phyloP scores from a whole-genome alignment of 2,888 invertebrate species.

The Patella caerulea region DNA sequence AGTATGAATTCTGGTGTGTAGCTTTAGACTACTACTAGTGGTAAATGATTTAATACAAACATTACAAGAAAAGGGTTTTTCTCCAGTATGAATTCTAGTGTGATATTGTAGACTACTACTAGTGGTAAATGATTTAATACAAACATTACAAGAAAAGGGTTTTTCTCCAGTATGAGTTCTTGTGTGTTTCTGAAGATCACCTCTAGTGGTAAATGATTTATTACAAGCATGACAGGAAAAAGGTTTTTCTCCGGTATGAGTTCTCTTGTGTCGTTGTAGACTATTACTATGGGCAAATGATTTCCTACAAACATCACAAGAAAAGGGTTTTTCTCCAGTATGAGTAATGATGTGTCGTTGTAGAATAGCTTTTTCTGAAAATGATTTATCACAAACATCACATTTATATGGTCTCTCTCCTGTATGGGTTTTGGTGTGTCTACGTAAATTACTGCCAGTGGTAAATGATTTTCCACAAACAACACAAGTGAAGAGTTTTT shows the following conservation, averaged over 20 bases:
- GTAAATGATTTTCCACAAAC: background rate
- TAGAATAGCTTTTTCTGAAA: background rate
- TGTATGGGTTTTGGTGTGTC: slow-evolving; percentile 27
- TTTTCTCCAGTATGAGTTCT: too few species aligned
- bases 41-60: too few species aligned
- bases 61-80: too few species aligned
- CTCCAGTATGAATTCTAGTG: too few species aligned
- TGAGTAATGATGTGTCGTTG: background rate
- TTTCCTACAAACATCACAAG: background rate
- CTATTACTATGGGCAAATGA: background rate
- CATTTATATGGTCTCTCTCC: slow-evolving; percentile 23
- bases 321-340: background rate
- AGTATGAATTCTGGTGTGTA: too few species aligned
- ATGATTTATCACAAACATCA: slow-evolving; percentile 16
- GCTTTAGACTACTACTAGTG: too few species aligned
- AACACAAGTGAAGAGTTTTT: background rate
- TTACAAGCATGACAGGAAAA: background rate
- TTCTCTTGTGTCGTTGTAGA: background rate
- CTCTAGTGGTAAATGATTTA: background rate
- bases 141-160: too few species aligned
- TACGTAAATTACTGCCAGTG: slow-evolving; percentile 17
- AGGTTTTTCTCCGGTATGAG: background rate
- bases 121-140: too few species aligned
- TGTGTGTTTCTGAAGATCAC: too few species aligned
- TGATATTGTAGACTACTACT: too few species aligned